Evolutionary conservation across 2,888 invertebrate genomes (phyloP), one percentile per base, ranked within the genome.

Genomic region (Drosophila lacicola): DNA sequence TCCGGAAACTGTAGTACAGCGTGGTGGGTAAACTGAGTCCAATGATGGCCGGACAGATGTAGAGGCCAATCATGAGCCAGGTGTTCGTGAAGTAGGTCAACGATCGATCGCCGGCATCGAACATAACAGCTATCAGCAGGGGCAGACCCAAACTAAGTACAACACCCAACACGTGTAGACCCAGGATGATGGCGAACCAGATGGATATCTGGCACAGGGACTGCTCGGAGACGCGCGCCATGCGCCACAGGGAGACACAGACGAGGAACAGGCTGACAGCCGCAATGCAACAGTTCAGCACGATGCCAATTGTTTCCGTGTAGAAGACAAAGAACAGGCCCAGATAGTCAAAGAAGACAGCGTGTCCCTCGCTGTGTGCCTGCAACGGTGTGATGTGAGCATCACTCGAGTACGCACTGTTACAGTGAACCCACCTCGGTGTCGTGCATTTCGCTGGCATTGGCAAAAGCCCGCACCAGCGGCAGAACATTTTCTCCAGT

Each of bases 331-430:
- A 93, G 88, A 95, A 95, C 58, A 94, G 82, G 29, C 96, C 96
- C 65, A 96, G 89, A 62, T 95, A 94, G 90, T 97, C 97, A 91
- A 94, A 96, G 93, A 95, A 97, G 0, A 97, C 94, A 2, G 94
- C 93, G 8, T 92, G 89, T 36, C 93, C 90, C 11, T 92, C 79
- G 0, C 92, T 88, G 25, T 91, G 78, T 5, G 89, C 81, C 93
- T 94, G 45, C 5, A 36, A 50, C 2, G n/a, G 0, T n/a, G n/a
- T n/a, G 4, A n/a, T 3, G 3, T 2, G 11, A 37, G 5, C 1
- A 17, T 21, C 14, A 3, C 13, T 11, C 9, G 17, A 21, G 13
- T 8, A 17, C 1, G 2, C 5, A 41, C 19, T 37, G n/a, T 47
- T 21, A 10, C n/a, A 17, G 13, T 42, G 9, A 11, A 72, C 81